phyloP scores from a whole-genome alignment of 1,140 invertebrate genomes.

The Linepithema humile region DNA sequence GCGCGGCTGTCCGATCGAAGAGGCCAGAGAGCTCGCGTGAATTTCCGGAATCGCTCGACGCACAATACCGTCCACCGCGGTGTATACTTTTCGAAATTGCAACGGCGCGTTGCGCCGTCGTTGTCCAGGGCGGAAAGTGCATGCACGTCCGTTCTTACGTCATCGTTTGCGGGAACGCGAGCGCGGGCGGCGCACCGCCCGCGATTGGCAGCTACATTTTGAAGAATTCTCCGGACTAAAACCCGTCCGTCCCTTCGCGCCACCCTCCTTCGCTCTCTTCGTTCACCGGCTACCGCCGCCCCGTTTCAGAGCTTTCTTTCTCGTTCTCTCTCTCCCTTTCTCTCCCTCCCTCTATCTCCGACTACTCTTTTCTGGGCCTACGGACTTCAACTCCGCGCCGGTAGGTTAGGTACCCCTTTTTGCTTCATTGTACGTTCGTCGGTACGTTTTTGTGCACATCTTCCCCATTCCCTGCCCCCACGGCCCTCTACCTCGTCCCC shows the following conservation, averaged over 20 bases:
- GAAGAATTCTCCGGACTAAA: conserved; percentile 52
- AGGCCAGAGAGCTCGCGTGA: background rate
- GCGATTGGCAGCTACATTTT: conserved; percentile 51
- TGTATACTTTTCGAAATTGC: conserved; percentile 19
- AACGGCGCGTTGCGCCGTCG: background rate
- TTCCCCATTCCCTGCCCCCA: conserved; percentile 70
- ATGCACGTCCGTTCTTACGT: conserved; percentile 18
- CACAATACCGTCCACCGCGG: background rate
- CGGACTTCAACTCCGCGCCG: conserved; percentile 67
- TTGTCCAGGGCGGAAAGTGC: background rate
- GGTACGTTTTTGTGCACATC: conserved; percentile 81
- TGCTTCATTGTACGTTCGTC: conserved; percentile 77
- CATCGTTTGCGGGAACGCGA: background rate
- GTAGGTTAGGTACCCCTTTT: conserved; percentile 73
- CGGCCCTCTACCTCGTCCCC: conserved; percentile 30
- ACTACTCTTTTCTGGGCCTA: conserved; percentile 68
- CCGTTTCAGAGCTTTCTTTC: conserved; percentile 9
- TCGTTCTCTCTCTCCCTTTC: background rate
- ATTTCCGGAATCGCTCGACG: conserved; percentile 8
- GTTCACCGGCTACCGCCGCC: conserved; percentile 12
- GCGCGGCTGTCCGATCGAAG: background rate
- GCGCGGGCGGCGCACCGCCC: background rate
- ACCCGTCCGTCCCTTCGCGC: conserved; percentile 12
- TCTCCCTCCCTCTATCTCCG: background rate
- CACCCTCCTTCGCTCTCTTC: conserved; percentile 14